These are phyloP conservation scores for Epinotia nisella DNA, from an alignment of 2,888 invertebrate species.

Conservation along the genomic window DNA sequence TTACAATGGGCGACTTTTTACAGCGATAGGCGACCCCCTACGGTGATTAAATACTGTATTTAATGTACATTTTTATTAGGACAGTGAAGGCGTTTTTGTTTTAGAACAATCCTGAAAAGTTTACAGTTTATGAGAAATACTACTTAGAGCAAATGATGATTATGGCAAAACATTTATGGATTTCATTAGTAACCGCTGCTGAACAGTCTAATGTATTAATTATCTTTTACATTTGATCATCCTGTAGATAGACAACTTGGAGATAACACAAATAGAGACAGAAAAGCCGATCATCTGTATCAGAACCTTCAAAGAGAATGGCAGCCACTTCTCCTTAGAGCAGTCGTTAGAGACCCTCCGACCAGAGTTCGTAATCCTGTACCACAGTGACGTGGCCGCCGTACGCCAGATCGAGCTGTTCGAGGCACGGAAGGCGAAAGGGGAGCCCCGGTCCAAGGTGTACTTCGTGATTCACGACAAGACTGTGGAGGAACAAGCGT, in stretches of 20 bases:
- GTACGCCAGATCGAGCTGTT: conserved; percentile 96
- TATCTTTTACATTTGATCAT: too few species aligned
- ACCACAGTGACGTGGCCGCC: conserved; percentile 94
- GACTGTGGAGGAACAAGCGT: conserved; percentile 98
- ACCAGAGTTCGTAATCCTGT: conserved; percentile 95
- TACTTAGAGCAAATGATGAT: too few species aligned
- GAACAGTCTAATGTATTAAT: too few species aligned
- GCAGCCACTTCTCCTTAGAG: conserved; percentile 89
- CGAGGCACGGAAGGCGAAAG: conserved; percentile 84
- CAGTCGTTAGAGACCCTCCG: conserved; percentile 87
- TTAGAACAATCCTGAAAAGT: too few species aligned
- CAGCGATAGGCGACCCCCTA: too few species aligned
- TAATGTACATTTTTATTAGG: too few species aligned
- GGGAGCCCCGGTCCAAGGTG: conserved; percentile 86
- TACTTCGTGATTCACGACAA: conserved; percentile 96
- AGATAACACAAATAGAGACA: conserved; percentile 86
- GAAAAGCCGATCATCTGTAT: conserved; percentile 89
- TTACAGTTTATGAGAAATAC: too few species aligned
- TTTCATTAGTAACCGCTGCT: too few species aligned
- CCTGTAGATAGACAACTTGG: conserved; percentile 88
- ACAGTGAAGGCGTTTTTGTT: too few species aligned
- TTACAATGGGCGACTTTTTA: too few species aligned
- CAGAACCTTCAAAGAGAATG: conserved; percentile 91
- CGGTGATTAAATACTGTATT: too few species aligned
- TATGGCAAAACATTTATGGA: too few species aligned